A percentile compares a stretch with the other conserved stretches of the same genome.
Conservation (phyloP, 2,797 vertebrate species). For the Serranus cabrilla region DNA sequence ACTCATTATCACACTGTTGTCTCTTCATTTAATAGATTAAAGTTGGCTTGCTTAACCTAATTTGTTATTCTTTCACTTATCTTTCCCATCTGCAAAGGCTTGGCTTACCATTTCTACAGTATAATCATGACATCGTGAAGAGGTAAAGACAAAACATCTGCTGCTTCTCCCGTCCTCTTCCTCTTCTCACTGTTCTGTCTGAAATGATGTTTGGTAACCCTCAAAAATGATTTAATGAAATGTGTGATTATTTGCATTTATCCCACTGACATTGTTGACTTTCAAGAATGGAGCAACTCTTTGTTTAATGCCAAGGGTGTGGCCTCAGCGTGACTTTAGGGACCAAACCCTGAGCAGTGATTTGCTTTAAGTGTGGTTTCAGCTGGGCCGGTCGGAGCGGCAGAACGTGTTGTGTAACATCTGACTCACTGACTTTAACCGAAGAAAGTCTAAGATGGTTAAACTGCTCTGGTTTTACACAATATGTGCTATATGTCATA, state of each 20-base stretch:
- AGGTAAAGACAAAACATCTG: conserved; percentile 80
- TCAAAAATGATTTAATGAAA: neutral
- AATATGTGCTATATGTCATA: no score
- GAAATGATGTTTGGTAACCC: neutral
- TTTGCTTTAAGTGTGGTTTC: conserved; percentile 41
- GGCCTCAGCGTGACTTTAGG: neutral
- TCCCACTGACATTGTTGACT: neutral
- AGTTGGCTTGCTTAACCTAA: conserved; percentile 51
- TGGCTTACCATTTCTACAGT: conserved; percentile 84
- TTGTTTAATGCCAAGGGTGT: conserved; percentile 34
- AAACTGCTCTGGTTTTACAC: neutral
- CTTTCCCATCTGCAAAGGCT: conserved; percentile 79
- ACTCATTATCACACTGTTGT: neutral
- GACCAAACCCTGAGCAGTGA: conserved; percentile 21
- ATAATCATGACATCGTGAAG: conserved; percentile 73
- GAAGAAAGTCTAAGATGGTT: neutral
- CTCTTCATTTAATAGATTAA: conserved; percentile 14
- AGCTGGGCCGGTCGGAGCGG: conserved; percentile 25
- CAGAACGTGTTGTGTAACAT: conserved; percentile 29
- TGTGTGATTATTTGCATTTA: neutral
- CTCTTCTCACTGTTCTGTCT: neutral
- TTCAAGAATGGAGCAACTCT: conserved; percentile 39
- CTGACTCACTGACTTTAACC: conserved; percentile 2
- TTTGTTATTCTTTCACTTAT: conserved; percentile 58
- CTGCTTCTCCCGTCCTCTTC: neutral